phyloP scores from a whole-genome alignment of 2,797 vertebrate genomes.

The Ctenochaetus hawaiiensis region DNA sequence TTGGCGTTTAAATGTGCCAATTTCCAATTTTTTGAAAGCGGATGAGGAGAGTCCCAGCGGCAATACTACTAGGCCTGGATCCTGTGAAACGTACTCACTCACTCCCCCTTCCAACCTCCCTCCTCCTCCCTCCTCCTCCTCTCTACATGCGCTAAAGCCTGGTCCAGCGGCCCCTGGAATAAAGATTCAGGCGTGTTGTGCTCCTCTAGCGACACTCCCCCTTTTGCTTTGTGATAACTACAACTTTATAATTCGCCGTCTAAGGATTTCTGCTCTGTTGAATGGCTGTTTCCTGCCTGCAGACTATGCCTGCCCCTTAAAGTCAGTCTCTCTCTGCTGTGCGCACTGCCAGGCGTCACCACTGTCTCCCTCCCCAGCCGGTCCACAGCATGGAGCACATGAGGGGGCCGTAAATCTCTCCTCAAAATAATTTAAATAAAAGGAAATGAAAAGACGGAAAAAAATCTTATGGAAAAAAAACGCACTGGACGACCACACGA shows the following conservation, averaged over 20 bases:
- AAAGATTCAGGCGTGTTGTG: conserved; percentile 64
- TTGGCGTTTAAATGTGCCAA: conserved; percentile 73
- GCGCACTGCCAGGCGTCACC: conserved; percentile 80
- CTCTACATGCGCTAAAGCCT: conserved; percentile 75
- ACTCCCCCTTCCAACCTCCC: conserved; percentile 20
- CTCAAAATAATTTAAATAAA: neutral
- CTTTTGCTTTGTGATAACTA: conserved; percentile 48
- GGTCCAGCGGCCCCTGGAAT: conserved; percentile 80
- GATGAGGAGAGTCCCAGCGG: conserved; percentile 85
- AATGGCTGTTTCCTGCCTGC: conserved; percentile 72
- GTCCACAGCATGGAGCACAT: conserved; percentile 57
- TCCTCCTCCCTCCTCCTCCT: conserved; percentile 42
- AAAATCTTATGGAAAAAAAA: conserved; percentile 9
- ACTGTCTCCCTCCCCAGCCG: conserved; percentile 70
- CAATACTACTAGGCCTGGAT: conserved; percentile 88
- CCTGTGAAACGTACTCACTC: conserved; percentile 80
- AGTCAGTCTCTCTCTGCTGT: conserved; percentile 73
- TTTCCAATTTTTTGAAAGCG: conserved; percentile 85
- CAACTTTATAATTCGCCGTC: conserved; percentile 65
- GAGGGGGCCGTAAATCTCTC: conserved; percentile 60
- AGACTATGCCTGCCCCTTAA: conserved; percentile 79
- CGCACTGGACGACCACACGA: conserved; percentile 1
- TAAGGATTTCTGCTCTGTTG: conserved; percentile 58
- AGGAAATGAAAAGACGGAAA: neutral
- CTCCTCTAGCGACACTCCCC: conserved; percentile 59